phyloP scores from a whole-genome alignment of 2,113 vertebrate species.

The Morone saxatilis region DNA sequence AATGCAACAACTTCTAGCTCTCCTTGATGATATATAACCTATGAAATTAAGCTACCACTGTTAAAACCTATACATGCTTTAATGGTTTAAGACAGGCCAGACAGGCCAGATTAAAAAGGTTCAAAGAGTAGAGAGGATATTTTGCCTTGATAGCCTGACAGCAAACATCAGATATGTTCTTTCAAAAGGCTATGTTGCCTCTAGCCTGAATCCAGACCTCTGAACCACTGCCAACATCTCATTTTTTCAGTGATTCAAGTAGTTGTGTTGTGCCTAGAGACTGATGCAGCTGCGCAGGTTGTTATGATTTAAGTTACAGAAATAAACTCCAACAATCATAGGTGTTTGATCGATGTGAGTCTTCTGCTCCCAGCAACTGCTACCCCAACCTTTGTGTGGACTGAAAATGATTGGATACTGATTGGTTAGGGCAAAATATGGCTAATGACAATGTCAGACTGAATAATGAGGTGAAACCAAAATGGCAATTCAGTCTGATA shows the following conservation, averaged over 20 bases:
- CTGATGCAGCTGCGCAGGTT: background rate
- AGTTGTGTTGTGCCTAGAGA: background rate
- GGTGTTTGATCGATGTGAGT: background rate
- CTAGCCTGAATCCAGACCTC: background rate
- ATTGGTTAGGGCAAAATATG: background rate
- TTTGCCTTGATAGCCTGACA: constrained; percentile 4
- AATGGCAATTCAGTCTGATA: constrained; percentile 3
- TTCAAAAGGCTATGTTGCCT: background rate
- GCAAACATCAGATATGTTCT: background rate
- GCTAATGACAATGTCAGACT: background rate
- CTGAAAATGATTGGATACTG: background rate
- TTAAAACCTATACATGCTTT: background rate
- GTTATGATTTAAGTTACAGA: background rate
- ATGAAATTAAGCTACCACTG: background rate
- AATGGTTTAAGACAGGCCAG: background rate
- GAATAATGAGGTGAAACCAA: constrained; percentile 27
- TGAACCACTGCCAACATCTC: background rate
- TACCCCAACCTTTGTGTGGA: background rate
- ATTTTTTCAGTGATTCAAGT: background rate
- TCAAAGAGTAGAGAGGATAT: background rate
- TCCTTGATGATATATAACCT: background rate
- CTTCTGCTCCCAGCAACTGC: background rate
- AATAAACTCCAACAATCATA: background rate
- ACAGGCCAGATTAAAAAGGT: background rate
- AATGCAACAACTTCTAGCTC: background rate